These are phyloP conservation scores for Cololabis saira DNA, from an alignment of 2,113 vertebrate genomes.

Conservation along the genomic window DNA sequence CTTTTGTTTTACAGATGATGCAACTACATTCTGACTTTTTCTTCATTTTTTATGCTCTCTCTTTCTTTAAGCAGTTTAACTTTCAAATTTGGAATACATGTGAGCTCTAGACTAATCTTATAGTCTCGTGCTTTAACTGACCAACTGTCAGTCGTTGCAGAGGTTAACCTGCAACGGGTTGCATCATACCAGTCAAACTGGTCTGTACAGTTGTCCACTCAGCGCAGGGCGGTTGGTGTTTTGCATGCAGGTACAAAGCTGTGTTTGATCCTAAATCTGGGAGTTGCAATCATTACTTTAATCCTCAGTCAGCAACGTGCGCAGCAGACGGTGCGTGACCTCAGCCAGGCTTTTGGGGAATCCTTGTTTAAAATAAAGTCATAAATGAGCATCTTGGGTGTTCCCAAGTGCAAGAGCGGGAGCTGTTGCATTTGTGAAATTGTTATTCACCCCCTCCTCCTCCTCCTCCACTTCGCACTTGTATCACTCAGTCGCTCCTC, in stretches of 20 bases:
- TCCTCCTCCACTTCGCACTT: background rate
- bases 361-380: constrained; percentile 18
- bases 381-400: constrained; percentile 39
- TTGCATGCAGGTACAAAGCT: constrained; percentile 11
- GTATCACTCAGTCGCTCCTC: constrained; percentile 53
- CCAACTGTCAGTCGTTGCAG: too few relatives aligned
- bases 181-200: constrained; percentile 22
- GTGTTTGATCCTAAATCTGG: constrained; percentile 6
- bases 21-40: too few relatives aligned
- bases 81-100: too few relatives aligned
- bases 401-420: constrained; percentile 46
- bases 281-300: background rate
- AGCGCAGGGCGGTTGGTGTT: constrained; percentile 10
- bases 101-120: too few relatives aligned
- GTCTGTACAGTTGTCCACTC: constrained; percentile 20
- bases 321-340: background rate
- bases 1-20: too few relatives aligned
- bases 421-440: constrained; percentile 65
- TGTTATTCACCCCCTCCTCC: constrained; percentile 53
- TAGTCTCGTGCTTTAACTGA: too few relatives aligned
- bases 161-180: constrained; percentile 7
- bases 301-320: constrained; percentile 1
- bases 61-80: too few relatives aligned
- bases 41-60: too few relatives aligned
- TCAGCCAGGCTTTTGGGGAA: background rate